Evolutionary conservation across 2,113 vertebrate genomes (phyloP).

Genomic region (Cavia aperea): DNA sequence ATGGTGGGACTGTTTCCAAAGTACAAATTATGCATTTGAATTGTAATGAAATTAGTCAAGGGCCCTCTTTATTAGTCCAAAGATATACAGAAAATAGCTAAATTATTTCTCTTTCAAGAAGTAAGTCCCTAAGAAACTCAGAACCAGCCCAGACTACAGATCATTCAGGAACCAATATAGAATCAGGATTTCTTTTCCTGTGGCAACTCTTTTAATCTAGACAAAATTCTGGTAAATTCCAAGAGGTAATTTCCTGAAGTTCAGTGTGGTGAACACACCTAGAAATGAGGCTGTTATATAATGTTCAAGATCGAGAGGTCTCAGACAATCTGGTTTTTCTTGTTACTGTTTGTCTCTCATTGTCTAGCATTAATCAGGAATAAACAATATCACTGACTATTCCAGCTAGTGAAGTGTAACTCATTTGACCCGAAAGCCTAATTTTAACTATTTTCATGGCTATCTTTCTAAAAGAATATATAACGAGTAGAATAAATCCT

Average conservation of each 20-base stretch:
- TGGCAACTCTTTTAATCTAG: background rate
- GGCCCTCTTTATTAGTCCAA: background rate
- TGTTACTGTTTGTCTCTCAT: background rate
- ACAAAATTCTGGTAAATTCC: background rate
- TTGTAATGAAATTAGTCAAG: background rate
- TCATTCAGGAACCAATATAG: background rate
- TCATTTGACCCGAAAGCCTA: conserved; percentile 18
- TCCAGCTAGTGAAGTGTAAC: background rate
- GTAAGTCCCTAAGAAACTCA: background rate
- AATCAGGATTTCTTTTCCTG: background rate
- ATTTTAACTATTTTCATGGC: background rate
- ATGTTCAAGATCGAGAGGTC: background rate
- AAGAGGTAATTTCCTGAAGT: background rate
- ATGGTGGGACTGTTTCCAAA: background rate
- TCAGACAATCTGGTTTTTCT: background rate
- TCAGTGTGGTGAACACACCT: background rate
- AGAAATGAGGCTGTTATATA: background rate
- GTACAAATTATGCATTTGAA: background rate
- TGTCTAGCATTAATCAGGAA: background rate
- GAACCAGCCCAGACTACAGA: background rate
- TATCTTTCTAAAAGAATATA: background rate
- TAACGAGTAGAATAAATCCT: background rate
- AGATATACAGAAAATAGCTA: background rate
- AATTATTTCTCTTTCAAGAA: background rate
- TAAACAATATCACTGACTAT: background rate